Evolutionary conservation across 2,888 invertebrate species (phyloP), one percentile per base, ranked within the genome.

Genomic region (Clepsis dumicolana): DNA sequence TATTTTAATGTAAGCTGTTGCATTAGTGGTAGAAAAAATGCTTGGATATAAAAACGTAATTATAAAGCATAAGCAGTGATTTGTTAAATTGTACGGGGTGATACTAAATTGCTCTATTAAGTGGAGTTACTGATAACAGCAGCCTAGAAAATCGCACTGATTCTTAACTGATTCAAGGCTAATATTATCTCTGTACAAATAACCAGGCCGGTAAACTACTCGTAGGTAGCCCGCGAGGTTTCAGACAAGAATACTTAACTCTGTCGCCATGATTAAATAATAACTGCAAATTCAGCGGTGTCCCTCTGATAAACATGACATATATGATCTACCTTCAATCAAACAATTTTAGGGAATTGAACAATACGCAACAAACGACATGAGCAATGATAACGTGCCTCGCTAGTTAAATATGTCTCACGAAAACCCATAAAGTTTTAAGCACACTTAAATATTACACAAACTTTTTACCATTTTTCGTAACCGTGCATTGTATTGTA

Each of bases 61-160:
- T 64, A 44, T 25, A 52, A 18, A 12, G 16, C 48, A 48, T 48
- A 54, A 61, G 65, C 35, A 27, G 54, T 25, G 61, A 25, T 62
- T 66, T 62, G 54, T 70, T 64, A 65, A 64, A 72, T 66, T 66
- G 65, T 64, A 66, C 71, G 72, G 72, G 72, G 72, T 73, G 73
- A 72, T 56, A 64, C 71, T 65, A 72, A 71, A 72, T 69, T 59
- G 54, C 65, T 41, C 60, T 53, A 61, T 61, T 54, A 62, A 2
- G 61, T 44, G 48, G 54, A 27, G 66, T 48, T 62, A 59, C 64
- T 50, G 8, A 16, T 60, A 65, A 65, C 41, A 41, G 53, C 29
- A 41, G 38, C 44, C 53, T 44, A 60, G 14, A 25, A 32, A 61
- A 54, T 54, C 10, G 29, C 12, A 32, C 54, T 21, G 4, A 18